A percentile compares a stretch with the other conserved stretches of the same genome.
Evolutionary conservation across 2,113 vertebrate species (phyloP).

Genomic region (Notothenia rossii): DNA sequence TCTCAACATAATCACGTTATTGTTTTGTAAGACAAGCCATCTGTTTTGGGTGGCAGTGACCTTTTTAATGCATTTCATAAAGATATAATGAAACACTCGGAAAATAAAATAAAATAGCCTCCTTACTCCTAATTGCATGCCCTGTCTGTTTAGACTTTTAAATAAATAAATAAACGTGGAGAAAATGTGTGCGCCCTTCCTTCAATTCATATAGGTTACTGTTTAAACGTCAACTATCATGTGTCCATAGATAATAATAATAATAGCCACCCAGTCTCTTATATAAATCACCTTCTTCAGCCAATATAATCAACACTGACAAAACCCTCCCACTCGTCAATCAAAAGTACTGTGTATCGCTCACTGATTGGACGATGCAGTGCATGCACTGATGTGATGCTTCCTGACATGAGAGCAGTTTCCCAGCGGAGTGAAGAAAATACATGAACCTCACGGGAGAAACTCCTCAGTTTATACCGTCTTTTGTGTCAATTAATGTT

Average conservation of each 20-base stretch:
- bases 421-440: no score
- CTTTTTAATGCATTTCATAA: slow-evolving; percentile 11
- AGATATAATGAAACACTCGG: not conserved
- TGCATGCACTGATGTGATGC: no score
- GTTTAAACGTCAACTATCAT: not conserved
- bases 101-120: not conserved
- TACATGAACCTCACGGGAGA: no score
- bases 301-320: not conserved
- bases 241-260: not conserved
- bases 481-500: no score
- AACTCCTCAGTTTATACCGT: no score
- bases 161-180: not conserved
- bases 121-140: slow-evolving; percentile 6
- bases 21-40: slow-evolving; percentile 11
- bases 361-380: no score
- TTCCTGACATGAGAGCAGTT: no score
- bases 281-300: not conserved
- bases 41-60: not conserved
- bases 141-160: no score
- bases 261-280: not conserved
- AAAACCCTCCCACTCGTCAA: not conserved
- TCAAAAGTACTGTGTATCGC: not conserved
- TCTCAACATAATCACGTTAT: not conserved
- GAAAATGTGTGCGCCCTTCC: not conserved
- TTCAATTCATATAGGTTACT: no score